phyloP scores from a whole-genome alignment of 1,140 invertebrate genomes.

The Aricia agestis region DNA sequence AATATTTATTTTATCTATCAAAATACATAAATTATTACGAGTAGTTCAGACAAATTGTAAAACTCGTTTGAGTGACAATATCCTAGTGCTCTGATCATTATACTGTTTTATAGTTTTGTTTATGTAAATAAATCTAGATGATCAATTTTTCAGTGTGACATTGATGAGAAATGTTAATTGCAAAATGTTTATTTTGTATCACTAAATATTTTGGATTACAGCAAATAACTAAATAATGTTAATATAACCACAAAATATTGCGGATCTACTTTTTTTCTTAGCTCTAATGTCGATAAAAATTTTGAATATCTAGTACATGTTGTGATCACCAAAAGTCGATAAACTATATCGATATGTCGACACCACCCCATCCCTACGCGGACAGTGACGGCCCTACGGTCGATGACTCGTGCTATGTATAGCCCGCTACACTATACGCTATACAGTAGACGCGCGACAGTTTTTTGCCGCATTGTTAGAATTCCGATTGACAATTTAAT shows the following conservation, averaged over 20 bases:
- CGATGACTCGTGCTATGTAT: slow-evolving; percentile 24
- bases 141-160: background rate
- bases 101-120: background rate
- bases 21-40: background rate
- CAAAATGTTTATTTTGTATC: too few species aligned
- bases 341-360: background rate
- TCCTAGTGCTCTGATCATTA: background rate
- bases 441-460: slow-evolving; percentile 13
- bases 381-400: slow-evolving; percentile 19
- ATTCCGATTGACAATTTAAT: slow-evolving; percentile 15
- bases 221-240: too few species aligned
- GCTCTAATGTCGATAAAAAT: too few species aligned
- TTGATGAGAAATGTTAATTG: background rate
- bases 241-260: too few species aligned
- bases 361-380: background rate
- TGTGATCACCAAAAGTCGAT: too few species aligned
- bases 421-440: slow-evolving; percentile 8
- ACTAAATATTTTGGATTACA: too few species aligned
- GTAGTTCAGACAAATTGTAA: background rate
- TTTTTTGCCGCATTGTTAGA: slow-evolving; percentile 24
- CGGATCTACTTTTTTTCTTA: too few species aligned
- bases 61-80: background rate
- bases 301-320: too few species aligned
- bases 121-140: background rate
- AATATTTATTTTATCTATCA: background rate